These are phyloP conservation scores for Cosmia trapezina DNA, from an alignment of 2,888 invertebrate genomes.

Conservation along the genomic window DNA sequence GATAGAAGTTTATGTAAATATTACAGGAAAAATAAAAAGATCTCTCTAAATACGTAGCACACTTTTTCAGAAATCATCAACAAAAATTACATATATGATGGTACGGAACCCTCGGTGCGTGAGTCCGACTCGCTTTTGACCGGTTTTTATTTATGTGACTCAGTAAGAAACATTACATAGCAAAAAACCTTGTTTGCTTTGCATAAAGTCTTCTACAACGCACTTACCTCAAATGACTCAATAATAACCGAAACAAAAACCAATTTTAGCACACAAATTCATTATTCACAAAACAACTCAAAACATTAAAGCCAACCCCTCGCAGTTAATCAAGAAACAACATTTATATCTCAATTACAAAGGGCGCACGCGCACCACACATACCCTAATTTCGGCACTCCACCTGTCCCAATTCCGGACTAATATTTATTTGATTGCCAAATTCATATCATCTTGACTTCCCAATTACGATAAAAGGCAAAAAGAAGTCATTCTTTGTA, in stretches of 20 bases:
- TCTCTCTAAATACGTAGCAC: no score
- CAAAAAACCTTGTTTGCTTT: no score
- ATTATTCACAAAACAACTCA: slow-evolving; percentile 23
- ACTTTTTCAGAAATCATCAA: no score
- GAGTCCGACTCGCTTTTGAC: no score
- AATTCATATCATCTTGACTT: slow-evolving; percentile 71
- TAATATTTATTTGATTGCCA: slow-evolving; percentile 90
- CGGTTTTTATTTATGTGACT: no score
- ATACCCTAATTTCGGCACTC: slow-evolving; percentile 74
- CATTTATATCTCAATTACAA: slow-evolving; percentile 68
- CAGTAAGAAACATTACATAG: no score
- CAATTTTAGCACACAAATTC: slow-evolving; percentile 31
- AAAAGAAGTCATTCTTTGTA: slow-evolving; percentile 44
- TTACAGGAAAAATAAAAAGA: no score
- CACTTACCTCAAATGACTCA: slow-evolving; percentile 17
- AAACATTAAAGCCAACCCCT: slow-evolving; percentile 29
- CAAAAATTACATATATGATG: no score
- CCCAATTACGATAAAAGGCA: slow-evolving; percentile 66
- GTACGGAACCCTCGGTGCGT: no score
- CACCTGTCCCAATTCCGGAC: slow-evolving; percentile 83
- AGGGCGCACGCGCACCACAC: slow-evolving; percentile 64
- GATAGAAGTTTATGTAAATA: no score
- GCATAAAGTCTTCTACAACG: neutral
- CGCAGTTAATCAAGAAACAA: slow-evolving; percentile 62
- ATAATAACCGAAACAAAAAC: slow-evolving; percentile 10